Conservation (phyloP, 1,140 invertebrate genomes). For the Eubasilissa regina region DNA sequence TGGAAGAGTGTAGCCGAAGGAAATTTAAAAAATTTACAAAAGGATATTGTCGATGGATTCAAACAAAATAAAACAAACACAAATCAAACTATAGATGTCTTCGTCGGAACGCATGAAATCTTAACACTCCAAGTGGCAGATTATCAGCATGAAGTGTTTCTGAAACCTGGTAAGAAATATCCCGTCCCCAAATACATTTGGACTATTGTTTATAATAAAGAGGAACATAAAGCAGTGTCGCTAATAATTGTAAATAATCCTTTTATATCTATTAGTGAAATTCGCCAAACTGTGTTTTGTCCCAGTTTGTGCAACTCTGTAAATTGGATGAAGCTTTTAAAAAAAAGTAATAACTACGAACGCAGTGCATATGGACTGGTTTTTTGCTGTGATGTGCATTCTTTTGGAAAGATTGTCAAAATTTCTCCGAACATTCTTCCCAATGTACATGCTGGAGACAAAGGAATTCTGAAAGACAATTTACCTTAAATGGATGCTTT, state of each 20-base stretch:
- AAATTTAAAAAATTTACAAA: slow-evolving; percentile 65
- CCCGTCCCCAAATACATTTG: slow-evolving; percentile 67
- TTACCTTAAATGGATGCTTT: slow-evolving; percentile 40
- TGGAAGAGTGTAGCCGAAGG: slow-evolving; percentile 67
- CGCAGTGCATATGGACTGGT: slow-evolving; percentile 64
- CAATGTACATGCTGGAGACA: slow-evolving; percentile 61
- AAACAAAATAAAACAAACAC: slow-evolving; percentile 52
- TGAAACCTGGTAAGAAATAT: slow-evolving; percentile 63
- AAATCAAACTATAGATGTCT: slow-evolving; percentile 62
- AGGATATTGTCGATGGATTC: slow-evolving; percentile 63
- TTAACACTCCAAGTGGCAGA: slow-evolving; percentile 59
- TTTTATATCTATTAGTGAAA: slow-evolving; percentile 68
- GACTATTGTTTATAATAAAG: slow-evolving; percentile 63
- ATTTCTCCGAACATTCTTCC: slow-evolving; percentile 62
- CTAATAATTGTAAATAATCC: slow-evolving; percentile 67
- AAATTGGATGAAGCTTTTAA: slow-evolving; percentile 64
- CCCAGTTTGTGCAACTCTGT: slow-evolving; percentile 66
- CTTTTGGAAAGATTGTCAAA: slow-evolving; percentile 61
- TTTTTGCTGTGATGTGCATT: slow-evolving; percentile 66
- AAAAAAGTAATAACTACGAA: slow-evolving; percentile 65
- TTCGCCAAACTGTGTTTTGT: slow-evolving; percentile 67
- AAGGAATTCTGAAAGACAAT: slow-evolving; percentile 62
- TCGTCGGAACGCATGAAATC: slow-evolving; percentile 65
- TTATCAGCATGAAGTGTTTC: slow-evolving; percentile 56
- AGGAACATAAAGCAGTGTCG: slow-evolving; percentile 61